Evolutionary conservation across 2,797 vertebrate species (phyloP).

Genomic region (Galagoides demidoff): DNA sequence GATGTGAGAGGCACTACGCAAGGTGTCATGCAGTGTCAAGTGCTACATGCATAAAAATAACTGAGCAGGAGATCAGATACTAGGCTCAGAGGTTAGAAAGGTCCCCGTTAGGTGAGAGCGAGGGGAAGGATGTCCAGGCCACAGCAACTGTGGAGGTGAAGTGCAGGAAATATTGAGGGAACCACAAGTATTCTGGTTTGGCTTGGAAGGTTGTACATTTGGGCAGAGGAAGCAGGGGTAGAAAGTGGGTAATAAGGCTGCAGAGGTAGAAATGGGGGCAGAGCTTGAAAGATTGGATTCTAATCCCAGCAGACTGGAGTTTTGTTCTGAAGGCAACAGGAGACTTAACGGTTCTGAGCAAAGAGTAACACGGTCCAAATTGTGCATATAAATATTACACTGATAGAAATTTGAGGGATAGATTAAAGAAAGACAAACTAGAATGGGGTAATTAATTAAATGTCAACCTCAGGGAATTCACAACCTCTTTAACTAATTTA

Average conservation of each 20-base stretch:
- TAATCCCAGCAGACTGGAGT: not conserved
- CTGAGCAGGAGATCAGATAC: not conserved
- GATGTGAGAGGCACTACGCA: not conserved
- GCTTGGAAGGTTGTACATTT: not conserved
- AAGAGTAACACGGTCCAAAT: not conserved
- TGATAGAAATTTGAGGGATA: not conserved
- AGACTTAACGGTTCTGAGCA: constrained; percentile 16
- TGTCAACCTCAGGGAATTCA: not conserved
- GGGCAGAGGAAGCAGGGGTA: no score
- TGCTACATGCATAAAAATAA: not conserved
- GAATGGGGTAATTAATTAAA: not conserved
- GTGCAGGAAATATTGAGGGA: not conserved
- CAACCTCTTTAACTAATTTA: not conserved
- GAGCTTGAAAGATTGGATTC: not conserved
- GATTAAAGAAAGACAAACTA: not conserved
- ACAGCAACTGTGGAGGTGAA: not conserved
- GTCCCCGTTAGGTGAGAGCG: rapidly evolving
- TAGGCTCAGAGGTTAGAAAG: not conserved
- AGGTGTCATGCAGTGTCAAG: not conserved
- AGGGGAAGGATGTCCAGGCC: not conserved
- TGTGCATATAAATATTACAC: not conserved
- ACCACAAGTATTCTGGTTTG: not conserved
- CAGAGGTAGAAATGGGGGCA: not conserved
- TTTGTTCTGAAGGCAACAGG: not conserved
- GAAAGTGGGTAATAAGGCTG: not conserved